Conservation (phyloP, 2,113 vertebrate species). For the Camelus dromedarius region DNA sequence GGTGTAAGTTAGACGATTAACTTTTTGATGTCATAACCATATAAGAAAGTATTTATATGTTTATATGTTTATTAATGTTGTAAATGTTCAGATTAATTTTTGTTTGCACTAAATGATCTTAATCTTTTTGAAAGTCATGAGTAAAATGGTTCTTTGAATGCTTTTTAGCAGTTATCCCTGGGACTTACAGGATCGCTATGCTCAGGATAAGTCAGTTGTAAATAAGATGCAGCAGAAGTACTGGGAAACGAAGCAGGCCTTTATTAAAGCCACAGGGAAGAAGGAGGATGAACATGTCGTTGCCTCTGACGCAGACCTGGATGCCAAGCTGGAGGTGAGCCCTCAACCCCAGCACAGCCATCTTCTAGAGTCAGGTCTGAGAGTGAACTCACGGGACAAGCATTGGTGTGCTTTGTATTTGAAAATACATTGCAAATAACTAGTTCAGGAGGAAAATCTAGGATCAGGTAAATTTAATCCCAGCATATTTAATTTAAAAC, state of each 20-base stretch:
- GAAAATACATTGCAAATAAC: background rate
- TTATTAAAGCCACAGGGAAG: constrained; percentile 98
- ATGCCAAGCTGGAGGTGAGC: constrained; percentile 97
- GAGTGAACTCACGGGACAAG: too few relatives aligned
- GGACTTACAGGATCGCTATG: constrained; percentile 93
- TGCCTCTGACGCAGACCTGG: constrained; percentile 96
- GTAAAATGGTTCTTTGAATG: constrained; percentile 53
- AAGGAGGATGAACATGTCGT: constrained; percentile 98
- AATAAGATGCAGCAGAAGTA: constrained; percentile 98
- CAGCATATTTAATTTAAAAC: background rate
- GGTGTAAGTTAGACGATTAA: background rate
- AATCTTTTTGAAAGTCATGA: background rate
- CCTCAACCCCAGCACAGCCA: accelerated
- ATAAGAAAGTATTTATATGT: background rate
- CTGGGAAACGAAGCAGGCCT: constrained; percentile 98
- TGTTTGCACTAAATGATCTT: background rate
- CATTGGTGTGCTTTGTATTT: background rate
- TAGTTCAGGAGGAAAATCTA: background rate
- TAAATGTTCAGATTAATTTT: background rate
- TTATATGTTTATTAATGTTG: background rate
- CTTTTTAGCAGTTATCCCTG: constrained; percentile 90
- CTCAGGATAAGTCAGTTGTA: constrained; percentile 96
- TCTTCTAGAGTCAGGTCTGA: background rate
- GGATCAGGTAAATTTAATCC: background rate
- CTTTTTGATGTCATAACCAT: background rate